A percentile compares a stretch with the other conserved stretches of the same genome.
Evolutionary conservation across 2,888 invertebrate genomes (phyloP).

Genomic region (Caenorhabditis sp.): DNA sequence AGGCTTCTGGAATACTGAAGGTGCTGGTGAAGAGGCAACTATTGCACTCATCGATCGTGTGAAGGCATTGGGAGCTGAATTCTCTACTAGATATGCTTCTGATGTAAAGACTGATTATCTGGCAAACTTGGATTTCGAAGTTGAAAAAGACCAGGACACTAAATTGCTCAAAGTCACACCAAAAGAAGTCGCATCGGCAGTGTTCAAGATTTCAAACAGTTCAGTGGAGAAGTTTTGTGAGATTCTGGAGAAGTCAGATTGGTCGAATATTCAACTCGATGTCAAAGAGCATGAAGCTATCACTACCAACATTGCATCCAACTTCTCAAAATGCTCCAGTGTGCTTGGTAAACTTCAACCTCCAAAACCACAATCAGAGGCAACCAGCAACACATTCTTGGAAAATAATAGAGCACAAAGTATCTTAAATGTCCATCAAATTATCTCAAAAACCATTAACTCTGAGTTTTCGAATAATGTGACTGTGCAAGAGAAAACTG

Average conservation of each 20-base stretch:
- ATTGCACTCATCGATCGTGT: too few relatives aligned
- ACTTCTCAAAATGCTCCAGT: not conserved
- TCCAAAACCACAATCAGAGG: not conserved
- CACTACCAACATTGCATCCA: not conserved
- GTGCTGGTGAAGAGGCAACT: not conserved
- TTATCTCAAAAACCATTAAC: not conserved
- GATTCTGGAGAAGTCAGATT: not conserved
- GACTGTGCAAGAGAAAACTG: not conserved
- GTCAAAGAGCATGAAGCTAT: not conserved
- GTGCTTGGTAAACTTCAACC: not conserved
- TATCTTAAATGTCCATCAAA: too few relatives aligned
- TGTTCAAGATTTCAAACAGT: not conserved
- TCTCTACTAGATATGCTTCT: too few relatives aligned
- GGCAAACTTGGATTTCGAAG: too few relatives aligned
- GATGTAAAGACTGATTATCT: too few relatives aligned
- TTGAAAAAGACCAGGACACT: not conserved
- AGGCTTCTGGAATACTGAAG: slow-evolving; percentile 41
- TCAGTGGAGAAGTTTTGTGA: not conserved
- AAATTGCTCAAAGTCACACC: not conserved
- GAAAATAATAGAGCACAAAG: too few relatives aligned
- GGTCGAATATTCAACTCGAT: not conserved
- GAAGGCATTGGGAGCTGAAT: too few relatives aligned
- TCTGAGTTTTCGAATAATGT: not conserved
- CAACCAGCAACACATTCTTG: too few relatives aligned
- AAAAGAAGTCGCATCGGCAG: slow-evolving; percentile 11